These are phyloP conservation scores for Eristalinus aeneus DNA, from an alignment of 2,888 invertebrate genomes.

Conservation along the genomic window DNA sequence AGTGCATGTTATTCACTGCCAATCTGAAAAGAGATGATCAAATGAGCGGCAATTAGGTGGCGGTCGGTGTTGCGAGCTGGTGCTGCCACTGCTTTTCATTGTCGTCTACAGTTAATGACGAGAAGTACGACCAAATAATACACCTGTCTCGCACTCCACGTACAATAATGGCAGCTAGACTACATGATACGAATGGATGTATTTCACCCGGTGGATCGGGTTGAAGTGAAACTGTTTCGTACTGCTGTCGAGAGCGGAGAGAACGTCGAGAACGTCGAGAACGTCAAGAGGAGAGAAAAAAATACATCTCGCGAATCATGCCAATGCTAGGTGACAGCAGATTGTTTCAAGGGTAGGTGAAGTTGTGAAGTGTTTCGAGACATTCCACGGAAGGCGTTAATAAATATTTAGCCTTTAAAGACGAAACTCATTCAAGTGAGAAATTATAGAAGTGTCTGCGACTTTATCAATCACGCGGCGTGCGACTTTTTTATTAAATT, in stretches of 20 bases:
- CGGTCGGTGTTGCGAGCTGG: background rate
- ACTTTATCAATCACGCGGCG: background rate
- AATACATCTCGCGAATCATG: background rate
- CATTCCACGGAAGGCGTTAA: background rate
- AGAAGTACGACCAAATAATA: conserved; percentile 45
- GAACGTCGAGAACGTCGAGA: conserved; percentile 1
- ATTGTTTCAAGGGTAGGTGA: background rate
- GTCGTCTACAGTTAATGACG: conserved; percentile 8
- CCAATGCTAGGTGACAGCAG: background rate
- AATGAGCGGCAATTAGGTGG: conserved; percentile 49
- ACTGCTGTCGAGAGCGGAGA: conserved; percentile 7
- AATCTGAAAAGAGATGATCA: conserved; percentile 83
- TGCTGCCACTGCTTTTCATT: conserved; percentile 27
- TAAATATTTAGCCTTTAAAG: background rate
- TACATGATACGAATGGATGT: conserved; percentile 7
- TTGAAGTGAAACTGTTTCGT: background rate
- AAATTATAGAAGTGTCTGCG: background rate
- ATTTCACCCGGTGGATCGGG: background rate
- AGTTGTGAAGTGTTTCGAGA: background rate
- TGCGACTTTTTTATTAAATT: background rate
- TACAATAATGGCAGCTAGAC: background rate
- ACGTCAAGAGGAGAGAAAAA: background rate
- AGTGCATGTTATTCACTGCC: conserved; percentile 97
- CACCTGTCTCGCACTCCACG: conserved; percentile 48
- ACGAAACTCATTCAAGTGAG: background rate